Conservation (phyloP, 2,888 invertebrate genomes). For the Caenorhabditis uteleia region DNA sequence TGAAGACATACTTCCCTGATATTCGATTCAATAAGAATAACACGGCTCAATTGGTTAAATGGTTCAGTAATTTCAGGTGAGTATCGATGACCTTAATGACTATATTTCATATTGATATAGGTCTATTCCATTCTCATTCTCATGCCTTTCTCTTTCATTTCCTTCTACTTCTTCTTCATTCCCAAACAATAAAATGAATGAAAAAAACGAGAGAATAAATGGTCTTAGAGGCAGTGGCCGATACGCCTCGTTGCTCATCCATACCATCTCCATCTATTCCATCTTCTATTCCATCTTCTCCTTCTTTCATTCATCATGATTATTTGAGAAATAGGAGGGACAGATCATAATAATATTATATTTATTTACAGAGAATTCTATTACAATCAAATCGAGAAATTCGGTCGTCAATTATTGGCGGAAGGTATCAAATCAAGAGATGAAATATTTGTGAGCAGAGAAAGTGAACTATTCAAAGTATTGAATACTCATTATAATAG, state of each 20-base stretch:
- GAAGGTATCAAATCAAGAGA: constrained; percentile 92
- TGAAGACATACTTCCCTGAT: constrained; percentile 99
- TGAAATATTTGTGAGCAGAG: constrained; percentile 83
- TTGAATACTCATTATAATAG: constrained; percentile 98
- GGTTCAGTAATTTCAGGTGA: constrained; percentile 99
- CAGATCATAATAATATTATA: too few relatives aligned
- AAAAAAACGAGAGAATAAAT: not conserved
- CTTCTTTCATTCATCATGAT: not conserved
- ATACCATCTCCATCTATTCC: not conserved
- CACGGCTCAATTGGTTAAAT: constrained; percentile 99
- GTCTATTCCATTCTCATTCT: too few relatives aligned
- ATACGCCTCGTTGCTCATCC: not conserved
- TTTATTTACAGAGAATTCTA: constrained; percentile 89
- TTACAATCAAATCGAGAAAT: constrained; percentile 99
- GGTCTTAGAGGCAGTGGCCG: not conserved
- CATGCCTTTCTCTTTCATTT: not conserved
- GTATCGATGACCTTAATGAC: too few relatives aligned
- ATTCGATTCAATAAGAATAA: constrained; percentile 99
- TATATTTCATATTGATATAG: too few relatives aligned
- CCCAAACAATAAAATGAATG: not conserved
- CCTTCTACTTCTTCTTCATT: not conserved
- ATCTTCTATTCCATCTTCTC: not conserved
- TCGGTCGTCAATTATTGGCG: constrained; percentile 94
- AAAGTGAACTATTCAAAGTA: constrained; percentile 95
- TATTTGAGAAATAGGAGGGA: not conserved